Evolutionary conservation across 2,888 invertebrate genomes (phyloP).

Genomic region (Pandemis heparana): DNA sequence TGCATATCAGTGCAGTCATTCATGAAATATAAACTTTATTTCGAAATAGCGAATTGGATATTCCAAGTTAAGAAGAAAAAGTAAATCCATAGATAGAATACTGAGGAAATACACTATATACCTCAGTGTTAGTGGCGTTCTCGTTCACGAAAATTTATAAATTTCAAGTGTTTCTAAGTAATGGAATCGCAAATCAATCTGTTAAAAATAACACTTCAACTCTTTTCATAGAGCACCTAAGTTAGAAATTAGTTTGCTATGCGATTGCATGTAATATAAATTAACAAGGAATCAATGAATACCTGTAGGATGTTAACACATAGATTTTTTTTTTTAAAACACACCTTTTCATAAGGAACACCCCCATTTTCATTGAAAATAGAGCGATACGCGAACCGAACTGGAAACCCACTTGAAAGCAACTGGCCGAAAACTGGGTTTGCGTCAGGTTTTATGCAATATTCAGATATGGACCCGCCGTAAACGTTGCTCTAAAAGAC

Average conservation of each 20-base stretch:
- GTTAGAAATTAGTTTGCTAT: background rate
- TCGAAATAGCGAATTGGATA: background rate
- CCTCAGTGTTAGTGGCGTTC: no score
- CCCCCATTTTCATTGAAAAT: slow-evolving; percentile 61
- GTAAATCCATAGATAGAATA: no score
- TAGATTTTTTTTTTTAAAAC: background rate
- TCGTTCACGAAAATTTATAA: no score
- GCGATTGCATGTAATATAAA: background rate
- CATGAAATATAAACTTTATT: background rate
- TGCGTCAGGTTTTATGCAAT: slow-evolving; percentile 71
- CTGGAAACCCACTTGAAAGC: slow-evolving; percentile 52
- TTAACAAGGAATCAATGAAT: background rate
- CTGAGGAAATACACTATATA: no score
- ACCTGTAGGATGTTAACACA: background rate
- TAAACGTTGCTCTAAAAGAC: slow-evolving; percentile 50
- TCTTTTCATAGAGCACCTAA: no score
- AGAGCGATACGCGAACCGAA: slow-evolving; percentile 47
- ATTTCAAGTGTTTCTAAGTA: background rate
- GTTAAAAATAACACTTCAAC: background rate
- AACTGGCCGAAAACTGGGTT: slow-evolving; percentile 64
- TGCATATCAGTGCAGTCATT: background rate
- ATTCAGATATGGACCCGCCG: slow-evolving; percentile 59
- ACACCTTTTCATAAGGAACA: slow-evolving; percentile 62
- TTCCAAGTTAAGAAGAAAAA: no score
- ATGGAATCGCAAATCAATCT: no score